Evolutionary conservation across 2,113 vertebrate species (phyloP).

Genomic region (Cryptomyrus ogoouensis): DNA sequence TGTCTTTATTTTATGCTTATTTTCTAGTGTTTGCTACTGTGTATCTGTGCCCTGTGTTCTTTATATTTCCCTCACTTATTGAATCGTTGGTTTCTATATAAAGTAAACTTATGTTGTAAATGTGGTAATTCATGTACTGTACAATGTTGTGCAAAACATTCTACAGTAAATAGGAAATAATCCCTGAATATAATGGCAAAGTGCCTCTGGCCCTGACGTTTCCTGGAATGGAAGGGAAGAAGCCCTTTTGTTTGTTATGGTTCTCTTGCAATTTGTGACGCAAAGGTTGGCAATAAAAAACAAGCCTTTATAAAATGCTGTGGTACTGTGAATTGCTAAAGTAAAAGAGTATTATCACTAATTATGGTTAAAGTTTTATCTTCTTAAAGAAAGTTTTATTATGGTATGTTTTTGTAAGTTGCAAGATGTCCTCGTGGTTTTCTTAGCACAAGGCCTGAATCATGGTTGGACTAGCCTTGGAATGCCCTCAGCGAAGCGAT

Average conservation of each 20-base stretch:
- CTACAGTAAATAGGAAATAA: neutral
- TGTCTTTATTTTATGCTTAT: neutral
- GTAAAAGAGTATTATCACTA: neutral
- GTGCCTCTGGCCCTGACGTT: neutral
- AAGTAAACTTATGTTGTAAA: neutral
- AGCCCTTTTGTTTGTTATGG: neutral
- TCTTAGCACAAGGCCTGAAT: neutral
- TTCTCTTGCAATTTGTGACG: neutral
- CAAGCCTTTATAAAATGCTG: neutral
- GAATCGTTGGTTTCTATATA: neutral
- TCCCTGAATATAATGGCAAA: neutral
- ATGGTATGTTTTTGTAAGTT: neutral
- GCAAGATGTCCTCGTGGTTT: neutral
- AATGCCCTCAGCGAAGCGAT: neutral
- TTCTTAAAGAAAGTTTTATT: neutral
- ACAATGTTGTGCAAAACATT: neutral
- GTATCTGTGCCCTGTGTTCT: neutral
- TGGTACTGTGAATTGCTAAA: neutral
- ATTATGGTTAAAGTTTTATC: neutral
- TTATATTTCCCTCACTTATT: neutral
- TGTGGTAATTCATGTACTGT: neutral
- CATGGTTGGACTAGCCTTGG: neutral
- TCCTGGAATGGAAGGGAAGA: neutral
- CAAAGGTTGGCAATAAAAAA: neutral
- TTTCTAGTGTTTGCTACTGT: neutral